phyloP scores from a whole-genome alignment of 1,140 invertebrate species.

The Megalonaias nervosa region DNA sequence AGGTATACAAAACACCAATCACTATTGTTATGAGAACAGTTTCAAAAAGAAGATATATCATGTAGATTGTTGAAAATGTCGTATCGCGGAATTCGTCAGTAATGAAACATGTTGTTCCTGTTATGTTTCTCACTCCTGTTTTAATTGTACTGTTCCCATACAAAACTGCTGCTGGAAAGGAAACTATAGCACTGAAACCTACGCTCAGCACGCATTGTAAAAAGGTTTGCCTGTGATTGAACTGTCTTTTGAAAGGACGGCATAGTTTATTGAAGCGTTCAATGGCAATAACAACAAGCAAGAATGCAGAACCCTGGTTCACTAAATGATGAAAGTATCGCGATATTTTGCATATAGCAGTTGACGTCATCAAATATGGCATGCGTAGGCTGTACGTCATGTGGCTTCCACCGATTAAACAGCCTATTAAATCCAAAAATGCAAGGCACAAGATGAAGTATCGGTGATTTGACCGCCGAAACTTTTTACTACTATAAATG shows the following conservation, averaged over 20 bases:
- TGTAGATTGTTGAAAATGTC: constrained; percentile 11
- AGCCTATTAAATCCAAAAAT: constrained; percentile 17
- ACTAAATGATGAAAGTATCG: constrained; percentile 26
- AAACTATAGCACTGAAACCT: constrained; percentile 13
- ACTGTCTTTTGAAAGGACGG: constrained; percentile 25
- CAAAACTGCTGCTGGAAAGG: constrained; percentile 14
- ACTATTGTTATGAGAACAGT: constrained; percentile 6
- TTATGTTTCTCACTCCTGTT: constrained; percentile 22
- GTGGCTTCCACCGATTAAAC: constrained; percentile 23
- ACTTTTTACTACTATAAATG: constrained; percentile 20
- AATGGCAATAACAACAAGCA: constrained; percentile 20
- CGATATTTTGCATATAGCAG: constrained; percentile 16
- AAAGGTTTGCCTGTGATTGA: constrained; percentile 6
- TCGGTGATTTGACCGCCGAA: constrained; percentile 21
- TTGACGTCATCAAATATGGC: constrained; percentile 31
- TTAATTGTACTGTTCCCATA: constrained; percentile 8
- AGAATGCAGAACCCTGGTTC: constrained; percentile 23
- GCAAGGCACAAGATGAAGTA: constrained; percentile 32
- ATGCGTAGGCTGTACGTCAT: constrained; percentile 18
- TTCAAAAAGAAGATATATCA: constrained; percentile 10
- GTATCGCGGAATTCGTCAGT: neutral
- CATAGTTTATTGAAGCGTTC: constrained; percentile 27
- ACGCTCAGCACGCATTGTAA: constrained; percentile 17
- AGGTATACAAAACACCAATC: constrained; percentile 11
- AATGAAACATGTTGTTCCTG: constrained; percentile 22